phyloP scores from a whole-genome alignment of 2,888 invertebrate genomes.

The Sycophila texana region DNA sequence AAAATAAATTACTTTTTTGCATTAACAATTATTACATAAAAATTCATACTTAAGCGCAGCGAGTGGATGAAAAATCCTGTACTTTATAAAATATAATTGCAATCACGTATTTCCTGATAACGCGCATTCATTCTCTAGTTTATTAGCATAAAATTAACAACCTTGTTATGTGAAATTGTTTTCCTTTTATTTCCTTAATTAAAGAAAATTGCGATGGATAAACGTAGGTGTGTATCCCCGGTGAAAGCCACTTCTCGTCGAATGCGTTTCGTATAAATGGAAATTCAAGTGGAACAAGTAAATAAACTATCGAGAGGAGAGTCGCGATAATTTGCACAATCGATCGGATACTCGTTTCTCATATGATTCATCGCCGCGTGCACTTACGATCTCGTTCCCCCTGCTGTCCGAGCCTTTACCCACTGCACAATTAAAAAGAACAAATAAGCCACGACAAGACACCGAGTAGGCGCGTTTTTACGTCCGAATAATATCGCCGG shows the following conservation, averaged over 20 bases:
- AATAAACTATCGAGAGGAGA: constrained; percentile 37
- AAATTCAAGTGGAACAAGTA: constrained; percentile 36
- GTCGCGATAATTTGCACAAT: constrained; percentile 31
- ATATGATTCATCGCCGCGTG: constrained; percentile 10
- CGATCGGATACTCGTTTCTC: constrained; percentile 23
- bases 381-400: constrained; percentile 1
- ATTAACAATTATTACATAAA: constrained; percentile 24
- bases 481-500: neutral
- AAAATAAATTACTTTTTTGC: constrained; percentile 20
- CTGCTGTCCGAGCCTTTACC: too few species aligned
- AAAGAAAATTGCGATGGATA: constrained; percentile 39
- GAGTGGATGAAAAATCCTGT: neutral
- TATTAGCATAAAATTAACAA: constrained; percentile 47
- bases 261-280: constrained; percentile 19
- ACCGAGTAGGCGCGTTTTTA: neutral
- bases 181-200: constrained; percentile 42
- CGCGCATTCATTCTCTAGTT: constrained; percentile 37
- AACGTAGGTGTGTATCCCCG: constrained; percentile 4
- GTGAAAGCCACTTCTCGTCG: constrained; percentile 22
- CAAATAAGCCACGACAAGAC: too few species aligned
- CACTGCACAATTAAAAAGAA: too few species aligned
- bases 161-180: constrained; percentile 38
- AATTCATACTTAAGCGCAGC: neutral
- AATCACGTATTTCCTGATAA: constrained; percentile 30
- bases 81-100: constrained; percentile 26